phyloP scores from a whole-genome alignment of 2,797 vertebrate species.

The Alfaro cultratus region DNA sequence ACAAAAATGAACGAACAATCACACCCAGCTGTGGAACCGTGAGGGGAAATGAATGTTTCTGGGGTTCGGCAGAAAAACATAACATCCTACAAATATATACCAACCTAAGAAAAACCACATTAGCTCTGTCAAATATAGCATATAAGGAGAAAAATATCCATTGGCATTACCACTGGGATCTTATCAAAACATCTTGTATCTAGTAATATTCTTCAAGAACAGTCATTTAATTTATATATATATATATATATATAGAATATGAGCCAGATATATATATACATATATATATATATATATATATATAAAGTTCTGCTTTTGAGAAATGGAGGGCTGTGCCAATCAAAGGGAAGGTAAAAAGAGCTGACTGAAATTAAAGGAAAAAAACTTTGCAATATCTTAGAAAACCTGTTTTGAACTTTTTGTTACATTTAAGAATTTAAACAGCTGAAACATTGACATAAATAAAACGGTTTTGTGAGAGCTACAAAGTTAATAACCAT shows the following conservation, averaged over 20 bases:
- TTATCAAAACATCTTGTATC: background rate
- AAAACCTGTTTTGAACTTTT: background rate
- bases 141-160: background rate
- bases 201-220: background rate
- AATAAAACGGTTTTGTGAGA: background rate
- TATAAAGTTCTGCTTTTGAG: background rate
- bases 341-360: background rate
- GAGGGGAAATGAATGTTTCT: constrained; percentile 4
- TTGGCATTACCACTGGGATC: background rate
- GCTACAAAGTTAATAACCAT: background rate
- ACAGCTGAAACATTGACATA: background rate
- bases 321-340: background rate
- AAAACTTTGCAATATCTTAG: background rate
- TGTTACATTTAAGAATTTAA: background rate
- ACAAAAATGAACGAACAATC: constrained; percentile 1
- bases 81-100: constrained; percentile 6
- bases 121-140: constrained; percentile 3
- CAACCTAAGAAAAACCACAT: constrained; percentile 1
- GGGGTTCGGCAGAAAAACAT: background rate
- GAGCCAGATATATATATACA: background rate
- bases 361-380: background rate
- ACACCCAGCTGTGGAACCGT: background rate
- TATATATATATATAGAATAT: background rate
- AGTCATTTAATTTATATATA: background rate
- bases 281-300: background rate